A percentile compares a stretch with the other conserved stretches of the same genome.
These are phyloP conservation scores for Pimpla rufipes DNA, from an alignment of 2,888 invertebrate species.

Conservation along the genomic window DNA sequence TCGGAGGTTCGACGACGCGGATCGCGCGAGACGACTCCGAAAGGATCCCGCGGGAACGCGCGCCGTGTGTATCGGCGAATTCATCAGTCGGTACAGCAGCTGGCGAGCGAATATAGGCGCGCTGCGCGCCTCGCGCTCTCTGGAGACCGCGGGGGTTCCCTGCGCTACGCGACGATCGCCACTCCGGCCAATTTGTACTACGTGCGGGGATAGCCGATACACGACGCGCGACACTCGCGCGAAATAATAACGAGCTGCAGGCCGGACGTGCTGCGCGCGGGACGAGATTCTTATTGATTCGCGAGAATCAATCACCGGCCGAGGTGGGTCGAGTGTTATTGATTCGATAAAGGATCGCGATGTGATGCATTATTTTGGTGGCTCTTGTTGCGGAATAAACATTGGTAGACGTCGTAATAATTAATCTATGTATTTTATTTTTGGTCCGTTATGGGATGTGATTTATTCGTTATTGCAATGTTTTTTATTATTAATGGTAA, in stretches of 20 bases:
- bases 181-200: constrained; percentile 53
- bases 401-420: neutral
- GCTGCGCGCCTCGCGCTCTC: no score
- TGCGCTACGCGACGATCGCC: constrained; percentile 61
- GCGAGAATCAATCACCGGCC: constrained; percentile 19
- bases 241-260: constrained; percentile 52
- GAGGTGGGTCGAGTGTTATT: neutral
- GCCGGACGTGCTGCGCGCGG: neutral
- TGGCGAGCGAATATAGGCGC: constrained; percentile 65
- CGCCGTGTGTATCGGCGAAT: constrained; percentile 78
- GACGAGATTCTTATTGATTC: constrained; percentile 43
- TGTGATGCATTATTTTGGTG: neutral
- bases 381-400: neutral
- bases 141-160: constrained; percentile 57
- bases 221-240: constrained; percentile 51
- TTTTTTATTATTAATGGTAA: no score
- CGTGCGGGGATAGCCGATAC: constrained; percentile 47
- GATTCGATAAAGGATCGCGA: neutral
- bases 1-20: constrained; percentile 40
- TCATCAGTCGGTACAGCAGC: constrained; percentile 80
- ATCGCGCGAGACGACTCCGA: constrained; percentile 37
- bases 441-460: no score
- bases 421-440: neutral
- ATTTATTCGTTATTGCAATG: neutral
- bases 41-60: constrained; percentile 49